Base-by-base conservation (phyloP, 1,140 invertebrate genomes). In the Bombyx mandarina region DNA sequence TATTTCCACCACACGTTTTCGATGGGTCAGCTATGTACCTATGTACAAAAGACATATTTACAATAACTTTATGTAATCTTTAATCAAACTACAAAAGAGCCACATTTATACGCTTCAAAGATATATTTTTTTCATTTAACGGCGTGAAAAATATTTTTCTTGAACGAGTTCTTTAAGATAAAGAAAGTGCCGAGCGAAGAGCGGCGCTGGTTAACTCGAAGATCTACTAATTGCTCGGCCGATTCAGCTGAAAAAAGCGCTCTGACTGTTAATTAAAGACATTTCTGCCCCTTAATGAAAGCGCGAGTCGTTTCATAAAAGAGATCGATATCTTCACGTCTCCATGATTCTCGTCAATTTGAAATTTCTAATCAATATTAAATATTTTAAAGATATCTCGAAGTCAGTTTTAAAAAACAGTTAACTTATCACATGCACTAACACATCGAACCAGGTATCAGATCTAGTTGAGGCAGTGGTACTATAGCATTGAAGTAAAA, bases 211-310 rank as follows among this genome's bases (percentile, higher is more conserved):
- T 42, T 52, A 9, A 8, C 8, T 42, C 26, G 5, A 35, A 43
- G 51, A 42, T 61, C 47, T 62, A 54, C 67, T 69, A 69, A 69
- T 69, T 69, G 67, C 63, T 69, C 55, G 44, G 46, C 57, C 50
- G 49, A 56, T 63, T 66, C 52, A 46, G 43, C 46, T 48, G 48
- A 43, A 63, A 59, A 67, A 66, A 69, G 22, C 49, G 51, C 54
- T 54, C 45, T 52, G 52, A 57, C 52, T 66, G 63, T 69, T 69
- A 69, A 69, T 69, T 69, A 69, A 65, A 62, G 61, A 65, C 61
- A 66, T 69, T 69, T 66, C 61, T 65, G 62, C 51, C 47, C 46
- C 18, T 58, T 66, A 69, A 66, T 63, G 67, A 57, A 45, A 45
- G 54, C 54, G 10, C 56, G 47, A 62, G 57, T 53, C 58, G 56